Conservation (phyloP, 2,797 vertebrate genomes). For the Acanthornis magna region DNA sequence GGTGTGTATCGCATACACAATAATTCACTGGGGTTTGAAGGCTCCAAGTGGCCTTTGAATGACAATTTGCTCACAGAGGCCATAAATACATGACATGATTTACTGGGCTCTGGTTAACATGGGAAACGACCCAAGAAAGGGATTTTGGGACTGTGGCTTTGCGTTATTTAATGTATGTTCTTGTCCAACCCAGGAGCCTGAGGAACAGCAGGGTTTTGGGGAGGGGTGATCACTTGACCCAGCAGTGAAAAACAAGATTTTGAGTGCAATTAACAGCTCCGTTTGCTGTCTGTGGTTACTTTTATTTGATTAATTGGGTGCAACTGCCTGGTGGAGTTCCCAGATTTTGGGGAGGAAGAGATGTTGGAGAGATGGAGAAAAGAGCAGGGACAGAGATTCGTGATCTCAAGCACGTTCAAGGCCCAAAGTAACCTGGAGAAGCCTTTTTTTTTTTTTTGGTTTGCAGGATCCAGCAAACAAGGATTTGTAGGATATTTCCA, state of each 20-base stretch:
- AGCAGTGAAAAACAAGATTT: background rate
- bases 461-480: background rate
- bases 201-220: background rate
- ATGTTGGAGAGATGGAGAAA: background rate
- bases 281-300: background rate
- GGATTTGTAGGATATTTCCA: too few relatives aligned
- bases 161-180: background rate
- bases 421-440: background rate
- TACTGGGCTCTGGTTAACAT: background rate
- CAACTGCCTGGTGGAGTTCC: background rate
- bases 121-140: slow-evolving; percentile 53
- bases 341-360: background rate
- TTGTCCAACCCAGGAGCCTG: background rate
- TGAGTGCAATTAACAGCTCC: background rate
- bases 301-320: slow-evolving; percentile 4
- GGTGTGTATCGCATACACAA: slow-evolving; percentile 35
- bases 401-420: background rate
- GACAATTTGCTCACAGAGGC: slow-evolving; percentile 17
- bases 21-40: slow-evolving; percentile 43
- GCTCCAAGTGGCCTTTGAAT: slow-evolving; percentile 59
- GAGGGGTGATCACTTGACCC: background rate
- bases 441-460: too few relatives aligned
- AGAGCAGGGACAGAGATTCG: background rate
- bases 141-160: background rate
- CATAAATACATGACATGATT: background rate